Evolutionary conservation across 2,888 invertebrate species (phyloP).

Genomic region (Ophioninae sp.): DNA sequence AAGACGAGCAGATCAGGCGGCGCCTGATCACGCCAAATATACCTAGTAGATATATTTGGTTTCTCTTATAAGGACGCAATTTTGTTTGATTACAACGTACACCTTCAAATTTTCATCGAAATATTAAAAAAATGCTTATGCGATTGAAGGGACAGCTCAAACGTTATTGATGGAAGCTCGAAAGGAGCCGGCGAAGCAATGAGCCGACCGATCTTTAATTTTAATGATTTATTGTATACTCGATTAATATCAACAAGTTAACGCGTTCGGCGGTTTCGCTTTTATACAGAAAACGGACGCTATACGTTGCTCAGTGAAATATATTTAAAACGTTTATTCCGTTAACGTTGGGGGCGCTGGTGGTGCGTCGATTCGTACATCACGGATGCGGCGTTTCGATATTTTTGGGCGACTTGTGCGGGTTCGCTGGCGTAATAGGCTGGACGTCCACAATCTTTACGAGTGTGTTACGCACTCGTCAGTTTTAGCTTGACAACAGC

Average conservation of each 20-base stretch:
- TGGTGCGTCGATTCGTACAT: neutral
- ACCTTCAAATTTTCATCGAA: no score
- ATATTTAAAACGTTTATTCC: neutral
- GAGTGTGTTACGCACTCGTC: neutral
- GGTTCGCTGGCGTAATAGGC: neutral
- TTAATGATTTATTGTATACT: slow-evolving; percentile 29
- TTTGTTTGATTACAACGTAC: no score
- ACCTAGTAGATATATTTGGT: no score
- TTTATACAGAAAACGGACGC: neutral
- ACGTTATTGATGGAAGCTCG: neutral
- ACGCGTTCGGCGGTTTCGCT: neutral
- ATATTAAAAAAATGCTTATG: no score
- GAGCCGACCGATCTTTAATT: neutral
- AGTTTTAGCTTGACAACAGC: neutral
- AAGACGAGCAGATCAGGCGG: no score
- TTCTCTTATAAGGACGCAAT: no score
- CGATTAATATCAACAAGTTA: slow-evolving; percentile 11
- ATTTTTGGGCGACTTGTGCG: neutral
- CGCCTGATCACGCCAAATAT: no score
- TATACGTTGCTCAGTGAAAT: neutral
- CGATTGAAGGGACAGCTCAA: neutral
- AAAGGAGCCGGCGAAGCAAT: neutral
- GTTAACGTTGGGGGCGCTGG: neutral
- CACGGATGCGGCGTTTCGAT: neutral
- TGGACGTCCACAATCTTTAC: neutral